A percentile compares a stretch with the other conserved stretches of the same genome.
Evolutionary conservation across 2,888 invertebrate species (phyloP).

Genomic region (Sclerodermus sp.): DNA sequence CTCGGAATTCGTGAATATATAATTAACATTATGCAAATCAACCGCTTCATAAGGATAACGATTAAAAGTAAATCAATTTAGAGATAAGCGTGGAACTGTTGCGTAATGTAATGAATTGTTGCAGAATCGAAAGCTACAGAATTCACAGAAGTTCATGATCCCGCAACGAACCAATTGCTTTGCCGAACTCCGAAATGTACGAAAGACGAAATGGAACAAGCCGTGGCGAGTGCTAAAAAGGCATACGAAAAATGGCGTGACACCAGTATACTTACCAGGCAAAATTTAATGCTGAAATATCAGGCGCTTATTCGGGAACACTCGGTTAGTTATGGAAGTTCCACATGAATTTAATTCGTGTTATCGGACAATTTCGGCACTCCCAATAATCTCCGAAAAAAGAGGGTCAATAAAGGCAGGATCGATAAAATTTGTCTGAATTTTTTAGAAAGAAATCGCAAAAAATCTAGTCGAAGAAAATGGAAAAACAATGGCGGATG

Average conservation of each 20-base stretch:
- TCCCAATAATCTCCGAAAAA: too few species aligned
- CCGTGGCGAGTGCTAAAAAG: slow-evolving; percentile 82
- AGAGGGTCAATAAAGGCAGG: too few species aligned
- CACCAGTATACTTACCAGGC: slow-evolving; percentile 88
- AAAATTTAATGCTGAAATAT: slow-evolving; percentile 87
- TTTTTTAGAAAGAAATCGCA: slow-evolving; percentile 77
- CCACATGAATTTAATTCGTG: too few species aligned
- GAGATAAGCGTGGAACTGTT: not conserved
- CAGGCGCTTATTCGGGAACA: slow-evolving; percentile 54
- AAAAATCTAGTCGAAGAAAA: slow-evolving; percentile 93
- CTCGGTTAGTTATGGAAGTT: slow-evolving; percentile 53
- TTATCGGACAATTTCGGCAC: too few species aligned
- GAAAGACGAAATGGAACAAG: slow-evolving; percentile 82
- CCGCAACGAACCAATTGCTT: slow-evolving; percentile 86
- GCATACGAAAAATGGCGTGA: slow-evolving; percentile 81
- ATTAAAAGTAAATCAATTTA: slow-evolving; percentile 1
- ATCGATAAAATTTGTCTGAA: too few species aligned
- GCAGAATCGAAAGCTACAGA: slow-evolving; percentile 88
- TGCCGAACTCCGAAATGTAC: slow-evolving; percentile 87
- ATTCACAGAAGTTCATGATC: slow-evolving; percentile 95
- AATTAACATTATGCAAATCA: not conserved
- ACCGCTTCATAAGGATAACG: too few species aligned
- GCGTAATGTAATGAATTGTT: slow-evolving; percentile 4
- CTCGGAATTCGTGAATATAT: not conserved
- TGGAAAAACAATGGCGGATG: slow-evolving; percentile 95